These are phyloP conservation scores for Heliconius melpomene DNA, from an alignment of 1,140 invertebrate genomes.

Conservation along the genomic window DNA sequence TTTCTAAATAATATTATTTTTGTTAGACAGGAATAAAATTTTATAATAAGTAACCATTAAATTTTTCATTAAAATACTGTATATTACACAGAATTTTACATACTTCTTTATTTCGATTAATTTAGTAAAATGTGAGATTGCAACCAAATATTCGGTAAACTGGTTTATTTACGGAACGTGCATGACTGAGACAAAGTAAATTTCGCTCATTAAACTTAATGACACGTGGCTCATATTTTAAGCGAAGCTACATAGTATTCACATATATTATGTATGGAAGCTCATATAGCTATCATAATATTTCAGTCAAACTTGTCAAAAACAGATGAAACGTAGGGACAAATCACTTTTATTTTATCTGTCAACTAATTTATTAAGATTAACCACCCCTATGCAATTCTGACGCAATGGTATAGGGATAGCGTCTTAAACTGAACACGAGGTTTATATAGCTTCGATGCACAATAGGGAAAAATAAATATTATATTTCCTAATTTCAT, in stretches of 20 bases:
- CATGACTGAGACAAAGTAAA: conserved; percentile 8
- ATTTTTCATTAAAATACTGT: too few relatives aligned
- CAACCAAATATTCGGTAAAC: neutral
- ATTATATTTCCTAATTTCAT: too few relatives aligned
- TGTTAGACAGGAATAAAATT: too few relatives aligned
- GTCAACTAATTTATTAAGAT: too few relatives aligned
- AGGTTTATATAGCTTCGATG: too few relatives aligned
- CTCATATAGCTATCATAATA: neutral
- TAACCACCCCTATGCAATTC: too few relatives aligned
- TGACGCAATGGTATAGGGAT: too few relatives aligned
- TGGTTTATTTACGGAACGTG: conserved; percentile 2
- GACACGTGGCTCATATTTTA: neutral
- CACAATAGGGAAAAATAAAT: too few relatives aligned
- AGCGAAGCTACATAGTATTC: neutral
- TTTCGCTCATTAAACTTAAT: conserved; percentile 14
- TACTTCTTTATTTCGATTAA: too few relatives aligned
- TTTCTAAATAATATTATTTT: too few relatives aligned
- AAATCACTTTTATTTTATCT: neutral
- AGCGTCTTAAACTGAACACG: too few relatives aligned
- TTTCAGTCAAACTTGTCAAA: neutral
- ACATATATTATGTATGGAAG: neutral
- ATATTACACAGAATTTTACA: neutral
- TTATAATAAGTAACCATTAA: too few relatives aligned
- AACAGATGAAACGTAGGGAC: neutral
- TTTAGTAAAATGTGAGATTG: neutral